Conservation (phyloP, 2,797 vertebrate species). For the Enteromius trimaculatus region DNA sequence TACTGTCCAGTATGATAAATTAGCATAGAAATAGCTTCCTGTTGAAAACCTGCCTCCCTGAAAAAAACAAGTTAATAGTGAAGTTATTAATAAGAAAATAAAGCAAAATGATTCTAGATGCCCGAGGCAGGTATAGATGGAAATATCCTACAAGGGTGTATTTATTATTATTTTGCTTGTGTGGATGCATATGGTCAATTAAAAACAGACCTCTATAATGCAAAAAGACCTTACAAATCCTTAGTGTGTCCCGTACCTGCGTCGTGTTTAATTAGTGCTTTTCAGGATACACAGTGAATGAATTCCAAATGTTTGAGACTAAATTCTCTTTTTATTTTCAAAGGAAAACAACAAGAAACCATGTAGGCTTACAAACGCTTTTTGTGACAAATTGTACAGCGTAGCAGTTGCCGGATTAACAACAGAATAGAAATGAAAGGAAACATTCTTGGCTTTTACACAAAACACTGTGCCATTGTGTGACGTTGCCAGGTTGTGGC, state of each 20-base stretch:
- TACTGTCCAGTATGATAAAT: not conserved
- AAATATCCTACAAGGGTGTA: not conserved
- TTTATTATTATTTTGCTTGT: not conserved
- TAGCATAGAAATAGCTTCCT: not conserved
- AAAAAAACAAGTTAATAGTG: conserved; percentile 1
- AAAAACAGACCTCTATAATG: not conserved
- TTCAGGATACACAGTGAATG: not conserved
- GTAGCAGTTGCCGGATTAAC: not conserved
- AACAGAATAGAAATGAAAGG: not conserved
- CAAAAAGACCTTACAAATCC: not conserved
- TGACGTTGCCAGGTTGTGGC: not conserved
- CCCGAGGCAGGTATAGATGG: not conserved
- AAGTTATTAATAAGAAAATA: not conserved
- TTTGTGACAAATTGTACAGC: not conserved
- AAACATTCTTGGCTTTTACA: not conserved
- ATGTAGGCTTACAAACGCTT: not conserved
- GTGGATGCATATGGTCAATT: not conserved
- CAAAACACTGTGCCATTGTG: not conserved
- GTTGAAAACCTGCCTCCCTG: not conserved
- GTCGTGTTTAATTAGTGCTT: not conserved
- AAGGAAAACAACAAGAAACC: conserved; percentile 36
- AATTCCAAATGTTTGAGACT: not conserved
- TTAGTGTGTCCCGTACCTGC: too few relatives aligned
- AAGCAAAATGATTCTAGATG: not conserved
- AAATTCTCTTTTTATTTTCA: conserved; percentile 38